These are phyloP conservation scores for Argynnis bischoffii DNA, from an alignment of 2,888 invertebrate genomes.

Conservation along the genomic window DNA sequence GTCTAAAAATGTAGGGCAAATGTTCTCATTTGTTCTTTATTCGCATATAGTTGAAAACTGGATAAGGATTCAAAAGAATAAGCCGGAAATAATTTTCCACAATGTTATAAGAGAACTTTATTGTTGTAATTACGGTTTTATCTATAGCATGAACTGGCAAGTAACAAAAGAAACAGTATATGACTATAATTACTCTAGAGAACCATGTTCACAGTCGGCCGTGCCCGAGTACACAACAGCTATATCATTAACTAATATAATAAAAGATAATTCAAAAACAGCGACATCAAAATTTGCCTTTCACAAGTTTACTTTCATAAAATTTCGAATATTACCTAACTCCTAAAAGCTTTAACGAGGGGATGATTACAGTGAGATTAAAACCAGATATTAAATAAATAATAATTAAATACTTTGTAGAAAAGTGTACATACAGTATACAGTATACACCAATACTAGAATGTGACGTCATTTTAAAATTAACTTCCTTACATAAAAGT, in stretches of 20 bases:
- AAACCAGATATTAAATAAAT: constrained; percentile 52
- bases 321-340: constrained; percentile 61
- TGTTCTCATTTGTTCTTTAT: too few species aligned
- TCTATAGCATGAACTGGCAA: constrained; percentile 82
- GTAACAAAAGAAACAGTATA: constrained; percentile 74
- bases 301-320: constrained; percentile 55
- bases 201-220: constrained; percentile 72
- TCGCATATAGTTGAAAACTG: too few species aligned
- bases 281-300: constrained; percentile 61
- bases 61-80: constrained; percentile 18
- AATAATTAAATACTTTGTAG: constrained; percentile 50
- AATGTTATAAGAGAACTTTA: constrained; percentile 83
- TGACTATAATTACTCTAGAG: constrained; percentile 75
- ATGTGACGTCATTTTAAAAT: constrained; percentile 56
- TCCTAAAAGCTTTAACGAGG: constrained; percentile 68
- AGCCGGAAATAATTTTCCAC: constrained; percentile 49
- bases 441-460: constrained; percentile 43
- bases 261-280: constrained; percentile 53
- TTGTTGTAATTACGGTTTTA: constrained; percentile 80
- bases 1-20: too few species aligned
- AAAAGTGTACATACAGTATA: constrained; percentile 56
- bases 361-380: constrained; percentile 52
- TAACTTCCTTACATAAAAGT: constrained; percentile 55
- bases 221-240: constrained; percentile 63
- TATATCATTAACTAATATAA: constrained; percentile 55